Percentiles rank a stretch among this genome's conserved stretches.
These are phyloP conservation scores for Pelecanus crispus DNA, from an alignment of 2,113 vertebrate genomes.

Conservation along the genomic window DNA sequence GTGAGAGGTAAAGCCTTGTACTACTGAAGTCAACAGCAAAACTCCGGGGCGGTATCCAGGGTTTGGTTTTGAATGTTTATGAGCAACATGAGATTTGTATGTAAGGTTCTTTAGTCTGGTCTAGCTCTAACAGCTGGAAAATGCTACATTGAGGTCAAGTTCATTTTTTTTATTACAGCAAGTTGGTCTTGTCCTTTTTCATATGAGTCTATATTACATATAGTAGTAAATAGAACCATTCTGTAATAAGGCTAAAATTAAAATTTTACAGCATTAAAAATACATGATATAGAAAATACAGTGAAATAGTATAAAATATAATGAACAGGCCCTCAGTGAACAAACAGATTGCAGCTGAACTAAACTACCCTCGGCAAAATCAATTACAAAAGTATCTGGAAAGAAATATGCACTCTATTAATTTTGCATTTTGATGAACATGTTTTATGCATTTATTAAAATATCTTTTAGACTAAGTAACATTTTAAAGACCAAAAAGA, in stretches of 20 bases:
- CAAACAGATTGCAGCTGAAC: not conserved
- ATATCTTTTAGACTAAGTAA: constrained; percentile 13
- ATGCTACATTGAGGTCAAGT: not conserved
- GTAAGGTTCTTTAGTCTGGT: not conserved
- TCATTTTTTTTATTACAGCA: not conserved
- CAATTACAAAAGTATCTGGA: constrained; percentile 24
- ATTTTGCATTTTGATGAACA: constrained; percentile 42
- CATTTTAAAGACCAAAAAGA: constrained; percentile 33
- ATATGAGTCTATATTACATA: not conserved
- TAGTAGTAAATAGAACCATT: not conserved
- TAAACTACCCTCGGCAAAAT: constrained; percentile 27
- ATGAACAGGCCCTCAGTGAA: not conserved
- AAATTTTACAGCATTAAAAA: constrained; percentile 6
- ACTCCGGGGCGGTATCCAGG: not conserved
- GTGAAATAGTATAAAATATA: not conserved
- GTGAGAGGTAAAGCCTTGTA: not conserved
- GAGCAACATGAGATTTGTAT: not conserved
- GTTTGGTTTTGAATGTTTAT: not conserved
- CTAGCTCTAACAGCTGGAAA: not conserved
- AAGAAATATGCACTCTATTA: constrained; percentile 14
- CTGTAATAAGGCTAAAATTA: not conserved
- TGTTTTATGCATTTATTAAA: constrained; percentile 53
- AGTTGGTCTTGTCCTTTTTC: not conserved
- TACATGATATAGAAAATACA: not conserved
- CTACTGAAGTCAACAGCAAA: not conserved